Evolutionary conservation across 1,140 invertebrate species (phyloP).

Genomic region (Papilio dardanus): DNA sequence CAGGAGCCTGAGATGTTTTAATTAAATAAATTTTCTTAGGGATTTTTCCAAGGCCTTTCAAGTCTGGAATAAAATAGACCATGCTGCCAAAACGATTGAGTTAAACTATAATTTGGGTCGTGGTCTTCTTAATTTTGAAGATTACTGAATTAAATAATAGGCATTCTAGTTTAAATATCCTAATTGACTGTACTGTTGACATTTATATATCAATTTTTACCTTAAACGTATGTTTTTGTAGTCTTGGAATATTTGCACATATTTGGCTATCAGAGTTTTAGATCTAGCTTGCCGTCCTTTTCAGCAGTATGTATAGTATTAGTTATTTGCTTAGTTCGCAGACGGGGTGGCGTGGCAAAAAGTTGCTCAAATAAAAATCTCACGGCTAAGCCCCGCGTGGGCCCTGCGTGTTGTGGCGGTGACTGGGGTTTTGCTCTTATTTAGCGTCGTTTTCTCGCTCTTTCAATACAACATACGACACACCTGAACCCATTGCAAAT

Average conservation of each 20-base stretch:
- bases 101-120: no score
- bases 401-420: constrained; percentile 60
- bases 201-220: no score
- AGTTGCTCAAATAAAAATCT: constrained; percentile 78
- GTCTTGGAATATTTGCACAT: neutral
- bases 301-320: constrained; percentile 48
- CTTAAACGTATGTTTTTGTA: neutral
- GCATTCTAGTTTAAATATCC: no score
- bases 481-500: constrained; percentile 14
- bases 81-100: no score
- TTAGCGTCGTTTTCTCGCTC: constrained; percentile 42
- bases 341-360: constrained; percentile 72
- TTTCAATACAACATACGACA: constrained; percentile 29
- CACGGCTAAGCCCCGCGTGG: constrained; percentile 51
- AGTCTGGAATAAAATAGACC: no score
- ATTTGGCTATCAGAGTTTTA: neutral
- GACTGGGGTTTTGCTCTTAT: constrained; percentile 52
- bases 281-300: neutral
- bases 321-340: constrained; percentile 78
- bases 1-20: no score
- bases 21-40: no score
- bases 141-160: no score
- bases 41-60: no score
- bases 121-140: no score
- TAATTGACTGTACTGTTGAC: no score